Evolutionary conservation across 2,888 invertebrate species (phyloP).

Genomic region (Eurytoma adleriae): DNA sequence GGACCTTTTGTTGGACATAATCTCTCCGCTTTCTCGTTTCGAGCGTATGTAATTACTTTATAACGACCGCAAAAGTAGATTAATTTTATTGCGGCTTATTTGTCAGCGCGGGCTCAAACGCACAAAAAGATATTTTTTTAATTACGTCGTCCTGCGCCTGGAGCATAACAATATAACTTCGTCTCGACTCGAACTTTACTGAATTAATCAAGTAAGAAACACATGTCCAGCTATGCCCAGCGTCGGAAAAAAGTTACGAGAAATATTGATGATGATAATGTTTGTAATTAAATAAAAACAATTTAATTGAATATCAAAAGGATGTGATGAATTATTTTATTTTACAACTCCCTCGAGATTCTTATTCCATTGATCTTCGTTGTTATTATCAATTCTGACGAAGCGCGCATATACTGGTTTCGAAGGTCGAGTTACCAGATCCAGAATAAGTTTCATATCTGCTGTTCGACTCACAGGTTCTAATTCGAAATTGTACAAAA

Average conservation of each 20-base stretch:
- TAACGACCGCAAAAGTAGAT: slow-evolving; percentile 52
- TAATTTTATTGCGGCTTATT: slow-evolving; percentile 51
- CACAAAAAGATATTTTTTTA: slow-evolving; percentile 43
- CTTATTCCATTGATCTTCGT: not conserved
- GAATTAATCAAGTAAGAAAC: slow-evolving; percentile 42
- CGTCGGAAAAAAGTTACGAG: not conserved
- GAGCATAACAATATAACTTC: slow-evolving; percentile 16
- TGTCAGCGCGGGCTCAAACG: slow-evolving; percentile 30
- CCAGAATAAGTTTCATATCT: slow-evolving; percentile 53
- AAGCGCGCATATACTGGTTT: slow-evolving; percentile 58
- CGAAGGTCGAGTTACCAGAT: slow-evolving; percentile 57
- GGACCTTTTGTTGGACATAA: not conserved
- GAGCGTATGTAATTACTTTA: slow-evolving; percentile 44
- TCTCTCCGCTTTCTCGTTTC: slow-evolving; percentile 29
- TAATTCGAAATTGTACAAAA: slow-evolving; percentile 60
- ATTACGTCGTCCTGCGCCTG: slow-evolving; percentile 40
- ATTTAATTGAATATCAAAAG: slow-evolving; percentile 18
- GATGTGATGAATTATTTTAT: not conserved
- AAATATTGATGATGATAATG: slow-evolving; percentile 1
- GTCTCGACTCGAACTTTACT: not conserved
- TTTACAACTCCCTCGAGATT: not conserved
- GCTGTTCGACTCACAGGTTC: slow-evolving; percentile 56
- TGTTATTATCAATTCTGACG: slow-evolving; percentile 33
- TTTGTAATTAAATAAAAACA: slow-evolving; percentile 16
- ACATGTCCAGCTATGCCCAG: not conserved